These are phyloP conservation scores for Orius laevigatus DNA, from an alignment of 1,140 invertebrate genomes.

Conservation along the genomic window DNA sequence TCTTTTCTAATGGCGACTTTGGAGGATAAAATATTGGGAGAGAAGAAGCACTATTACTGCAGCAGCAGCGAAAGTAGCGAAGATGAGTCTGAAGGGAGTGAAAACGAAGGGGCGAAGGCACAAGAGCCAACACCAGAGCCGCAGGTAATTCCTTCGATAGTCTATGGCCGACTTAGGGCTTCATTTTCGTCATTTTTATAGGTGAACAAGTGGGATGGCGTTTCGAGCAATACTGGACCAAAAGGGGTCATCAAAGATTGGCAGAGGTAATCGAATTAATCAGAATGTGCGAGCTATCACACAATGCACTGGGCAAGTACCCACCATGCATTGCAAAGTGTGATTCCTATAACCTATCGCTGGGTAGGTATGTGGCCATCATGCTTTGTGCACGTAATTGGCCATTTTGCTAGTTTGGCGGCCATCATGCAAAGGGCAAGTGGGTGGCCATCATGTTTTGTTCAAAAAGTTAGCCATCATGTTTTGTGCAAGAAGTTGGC, in stretches of 20 bases:
- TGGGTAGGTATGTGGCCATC: too few species aligned
- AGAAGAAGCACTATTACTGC: slow-evolving; percentile 89
- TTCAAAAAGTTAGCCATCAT: too few species aligned
- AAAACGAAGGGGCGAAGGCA: slow-evolving; percentile 24
- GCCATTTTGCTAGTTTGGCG: too few species aligned
- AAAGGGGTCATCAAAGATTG: slow-evolving; percentile 90
- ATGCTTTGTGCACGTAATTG: too few species aligned
- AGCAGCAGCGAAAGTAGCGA: slow-evolving; percentile 72
- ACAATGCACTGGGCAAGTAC: too few species aligned
- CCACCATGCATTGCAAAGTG: too few species aligned
- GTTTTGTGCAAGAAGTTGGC: too few species aligned
- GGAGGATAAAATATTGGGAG: slow-evolving; percentile 87
- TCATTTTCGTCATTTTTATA: slow-evolving; percentile 30
- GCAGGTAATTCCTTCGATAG: slow-evolving; percentile 2
- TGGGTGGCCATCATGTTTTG: too few species aligned
- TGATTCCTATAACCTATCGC: too few species aligned
- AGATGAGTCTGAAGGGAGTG: slow-evolving; percentile 35
- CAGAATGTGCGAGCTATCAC: too few species aligned
- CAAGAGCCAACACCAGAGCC: slow-evolving; percentile 12
- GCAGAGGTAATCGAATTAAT: slow-evolving; percentile 48
- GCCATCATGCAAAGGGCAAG: too few species aligned
- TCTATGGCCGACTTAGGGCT: slow-evolving; percentile 21
- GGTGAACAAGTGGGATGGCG: slow-evolving; percentile 51
- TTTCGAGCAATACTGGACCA: slow-evolving; percentile 72
- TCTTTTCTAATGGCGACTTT: slow-evolving; percentile 58